These are phyloP conservation scores for Frieseomelitta varia DNA, from an alignment of 1,140 invertebrate genomes.

Conservation along the genomic window DNA sequence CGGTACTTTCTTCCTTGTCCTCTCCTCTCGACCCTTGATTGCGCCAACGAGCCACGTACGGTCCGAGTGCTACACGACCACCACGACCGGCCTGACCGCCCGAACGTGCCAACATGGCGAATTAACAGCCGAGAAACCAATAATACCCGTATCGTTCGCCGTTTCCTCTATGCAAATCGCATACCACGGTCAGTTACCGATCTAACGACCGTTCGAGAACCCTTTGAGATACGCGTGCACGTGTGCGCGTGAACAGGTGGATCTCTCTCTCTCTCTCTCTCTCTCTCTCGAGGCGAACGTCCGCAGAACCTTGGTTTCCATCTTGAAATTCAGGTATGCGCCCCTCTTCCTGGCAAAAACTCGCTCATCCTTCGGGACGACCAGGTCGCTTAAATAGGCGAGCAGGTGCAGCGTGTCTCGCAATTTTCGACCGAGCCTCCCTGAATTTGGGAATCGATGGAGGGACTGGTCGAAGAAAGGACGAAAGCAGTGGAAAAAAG, in stretches of 20 bases:
- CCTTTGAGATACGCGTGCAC: not conserved
- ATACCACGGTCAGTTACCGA: not conserved
- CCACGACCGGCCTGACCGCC: slow-evolving; percentile 11
- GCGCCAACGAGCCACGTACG: slow-evolving; percentile 61
- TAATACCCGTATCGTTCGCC: slow-evolving; percentile 34
- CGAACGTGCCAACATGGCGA: slow-evolving; percentile 59
- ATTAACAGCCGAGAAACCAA: slow-evolving; percentile 65
- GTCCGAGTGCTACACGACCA: slow-evolving; percentile 21
- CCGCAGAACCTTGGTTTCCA: not conserved
- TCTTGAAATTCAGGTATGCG: not conserved
- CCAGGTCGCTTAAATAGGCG: not conserved
- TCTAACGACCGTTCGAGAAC: not conserved
- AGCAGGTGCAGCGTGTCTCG: not conserved
- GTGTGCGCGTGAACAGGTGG: not conserved
- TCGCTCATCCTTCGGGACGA: not conserved
- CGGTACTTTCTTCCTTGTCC: slow-evolving; percentile 59
- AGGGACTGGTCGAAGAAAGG: not conserved
- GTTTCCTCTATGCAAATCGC: not conserved
- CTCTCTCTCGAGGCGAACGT: not conserved
- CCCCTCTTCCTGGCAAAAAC: not conserved
- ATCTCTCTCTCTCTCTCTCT: not conserved
- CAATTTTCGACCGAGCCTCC: not conserved
- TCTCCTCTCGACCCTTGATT: slow-evolving; percentile 51
- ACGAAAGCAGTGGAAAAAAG: not conserved
- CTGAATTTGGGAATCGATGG: not conserved